phyloP scores from a whole-genome alignment of 1,140 invertebrate species.

The Trichonephila clavipes region DNA sequence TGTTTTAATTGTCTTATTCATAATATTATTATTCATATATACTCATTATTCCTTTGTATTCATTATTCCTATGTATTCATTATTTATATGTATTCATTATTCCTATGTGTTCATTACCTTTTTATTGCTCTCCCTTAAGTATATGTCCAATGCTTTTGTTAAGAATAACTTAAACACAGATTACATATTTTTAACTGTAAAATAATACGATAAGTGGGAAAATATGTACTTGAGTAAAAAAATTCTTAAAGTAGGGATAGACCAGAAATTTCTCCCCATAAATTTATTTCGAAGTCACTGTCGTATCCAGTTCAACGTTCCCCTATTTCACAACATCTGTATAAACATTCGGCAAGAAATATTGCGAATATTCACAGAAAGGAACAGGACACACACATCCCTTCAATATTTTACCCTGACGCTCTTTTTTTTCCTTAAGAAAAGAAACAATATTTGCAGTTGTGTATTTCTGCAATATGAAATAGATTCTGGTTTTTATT shows the following conservation, averaged over 20 bases:
- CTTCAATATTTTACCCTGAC: constrained; percentile 1
- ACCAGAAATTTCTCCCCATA: not conserved
- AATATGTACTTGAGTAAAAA: not conserved
- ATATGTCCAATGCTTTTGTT: too few relatives aligned
- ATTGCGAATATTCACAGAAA: not conserved
- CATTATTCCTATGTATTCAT: too few relatives aligned
- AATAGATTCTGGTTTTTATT: not conserved
- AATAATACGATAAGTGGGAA: too few relatives aligned
- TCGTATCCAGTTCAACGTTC: not conserved
- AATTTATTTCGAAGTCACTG: not conserved
- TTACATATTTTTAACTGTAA: too few relatives aligned
- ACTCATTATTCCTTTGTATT: too few relatives aligned
- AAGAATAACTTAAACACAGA: too few relatives aligned
- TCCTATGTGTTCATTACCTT: too few relatives aligned
- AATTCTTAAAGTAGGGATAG: not conserved
- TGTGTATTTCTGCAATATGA: constrained; percentile 34
- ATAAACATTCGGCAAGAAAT: not conserved
- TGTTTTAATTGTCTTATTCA: too few relatives aligned
- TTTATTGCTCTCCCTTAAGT: too few relatives aligned
- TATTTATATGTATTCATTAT: too few relatives aligned
- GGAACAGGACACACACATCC: not conserved
- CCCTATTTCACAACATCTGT: not conserved
- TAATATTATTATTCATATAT: too few relatives aligned
- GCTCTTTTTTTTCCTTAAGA: not conserved
- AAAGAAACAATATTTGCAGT: constrained; percentile 14